Evolutionary conservation across 2,888 invertebrate species (phyloP).

Genomic region (Portevinia maculata): DNA sequence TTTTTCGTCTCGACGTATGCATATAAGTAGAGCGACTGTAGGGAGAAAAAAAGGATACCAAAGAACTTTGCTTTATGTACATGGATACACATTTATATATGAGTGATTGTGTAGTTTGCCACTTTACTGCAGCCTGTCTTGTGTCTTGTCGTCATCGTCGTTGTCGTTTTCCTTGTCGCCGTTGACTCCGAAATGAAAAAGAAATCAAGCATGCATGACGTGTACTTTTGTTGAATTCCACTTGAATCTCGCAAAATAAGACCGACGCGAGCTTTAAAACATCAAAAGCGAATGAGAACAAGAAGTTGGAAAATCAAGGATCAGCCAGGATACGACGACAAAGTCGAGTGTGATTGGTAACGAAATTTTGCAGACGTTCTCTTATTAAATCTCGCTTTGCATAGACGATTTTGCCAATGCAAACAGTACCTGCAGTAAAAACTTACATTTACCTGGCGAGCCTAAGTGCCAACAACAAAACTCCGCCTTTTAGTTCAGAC

Average conservation of each 20-base stretch:
- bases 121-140: slow-evolving; percentile 68
- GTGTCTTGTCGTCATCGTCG: slow-evolving; percentile 42
- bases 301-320: slow-evolving; percentile 39
- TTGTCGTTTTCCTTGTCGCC: slow-evolving; percentile 20
- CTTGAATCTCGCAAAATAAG: slow-evolving; percentile 43
- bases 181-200: slow-evolving; percentile 52
- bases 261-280: background rate
- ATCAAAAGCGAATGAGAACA: background rate
- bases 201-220: slow-evolving; percentile 74
- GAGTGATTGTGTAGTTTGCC: slow-evolving; percentile 68
- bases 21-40: slow-evolving; percentile 17
- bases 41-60: slow-evolving; percentile 40
- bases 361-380: slow-evolving; percentile 58
- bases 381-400: slow-evolving; percentile 68
- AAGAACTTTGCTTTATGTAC: slow-evolving; percentile 66
- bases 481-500: background rate
- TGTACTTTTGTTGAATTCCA: slow-evolving; percentile 56
- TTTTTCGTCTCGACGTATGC: slow-evolving; percentile 31
- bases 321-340: slow-evolving; percentile 18
- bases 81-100: slow-evolving; percentile 70
- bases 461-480: slow-evolving; percentile 31
- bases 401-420: background rate
- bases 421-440: slow-evolving; percentile 2
- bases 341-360: background rate
- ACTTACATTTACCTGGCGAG: slow-evolving; percentile 46